Evolutionary conservation across 2,113 vertebrate species (phyloP).

Genomic region (Pontoporia blainvillei): DNA sequence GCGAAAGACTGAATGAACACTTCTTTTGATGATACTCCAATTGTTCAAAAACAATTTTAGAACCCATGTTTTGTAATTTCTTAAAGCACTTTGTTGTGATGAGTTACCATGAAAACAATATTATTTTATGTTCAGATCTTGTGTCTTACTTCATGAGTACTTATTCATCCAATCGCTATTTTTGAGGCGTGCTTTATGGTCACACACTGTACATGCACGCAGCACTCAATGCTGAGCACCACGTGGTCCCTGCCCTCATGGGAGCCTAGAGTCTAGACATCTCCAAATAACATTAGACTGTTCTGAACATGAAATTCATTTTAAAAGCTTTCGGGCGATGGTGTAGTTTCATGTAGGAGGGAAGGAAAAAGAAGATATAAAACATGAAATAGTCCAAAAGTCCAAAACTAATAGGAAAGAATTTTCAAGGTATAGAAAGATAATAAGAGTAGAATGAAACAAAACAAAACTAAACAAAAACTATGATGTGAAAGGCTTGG

Average conservation of each 20-base stretch:
- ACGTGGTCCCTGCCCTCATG: rapidly evolving
- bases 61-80: background rate
- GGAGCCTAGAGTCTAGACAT: background rate
- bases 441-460: background rate
- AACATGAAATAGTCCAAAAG: background rate
- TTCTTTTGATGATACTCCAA: background rate
- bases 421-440: background rate
- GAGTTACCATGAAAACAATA: background rate
- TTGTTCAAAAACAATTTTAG: background rate
- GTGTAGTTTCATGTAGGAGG: background rate
- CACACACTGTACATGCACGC: too few relatives aligned
- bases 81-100: background rate
- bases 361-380: background rate
- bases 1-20: background rate
- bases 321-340: background rate
- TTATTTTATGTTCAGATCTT: background rate
- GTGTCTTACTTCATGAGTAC: background rate
- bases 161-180: rapidly evolving
- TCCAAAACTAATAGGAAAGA: background rate
- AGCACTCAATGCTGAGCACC: background rate
- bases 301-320: background rate
- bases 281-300: background rate
- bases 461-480: background rate
- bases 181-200: background rate
- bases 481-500: background rate